Evolutionary conservation across 2,888 invertebrate species (phyloP).

Genomic region (Drosophila aldrichi): DNA sequence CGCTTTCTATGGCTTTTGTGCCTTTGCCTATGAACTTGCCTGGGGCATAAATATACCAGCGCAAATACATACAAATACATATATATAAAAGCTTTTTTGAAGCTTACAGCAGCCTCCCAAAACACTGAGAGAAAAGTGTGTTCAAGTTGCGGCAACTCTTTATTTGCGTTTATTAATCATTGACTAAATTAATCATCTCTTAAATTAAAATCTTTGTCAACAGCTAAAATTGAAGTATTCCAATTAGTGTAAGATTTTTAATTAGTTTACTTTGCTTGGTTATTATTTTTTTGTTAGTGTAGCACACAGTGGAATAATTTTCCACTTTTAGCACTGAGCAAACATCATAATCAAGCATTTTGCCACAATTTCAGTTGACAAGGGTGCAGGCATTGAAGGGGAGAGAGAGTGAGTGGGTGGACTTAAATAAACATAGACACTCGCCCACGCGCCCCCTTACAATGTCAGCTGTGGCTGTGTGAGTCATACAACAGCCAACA

Average conservation of each 20-base stretch:
- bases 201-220: neutral
- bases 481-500: constrained; percentile 48
- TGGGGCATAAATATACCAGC: constrained; percentile 15
- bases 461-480: constrained; percentile 40
- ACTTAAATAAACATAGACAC: constrained; percentile 34
- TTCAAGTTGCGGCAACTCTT: neutral
- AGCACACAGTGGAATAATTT: constrained; percentile 44
- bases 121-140: constrained; percentile 30
- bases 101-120: constrained; percentile 40
- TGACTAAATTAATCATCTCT: neutral
- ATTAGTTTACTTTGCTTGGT: constrained; percentile 10
- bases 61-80: neutral
- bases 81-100: constrained; percentile 40
- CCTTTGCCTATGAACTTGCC: constrained; percentile 66
- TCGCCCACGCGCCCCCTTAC: constrained; percentile 47
- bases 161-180: neutral
- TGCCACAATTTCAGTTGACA: constrained; percentile 53
- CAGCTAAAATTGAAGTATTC: neutral
- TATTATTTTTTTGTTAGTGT: constrained; percentile 36
- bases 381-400: constrained; percentile 16
- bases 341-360: constrained; percentile 74
- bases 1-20: constrained; percentile 9
- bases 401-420: constrained; percentile 9
- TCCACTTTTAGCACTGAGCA: constrained; percentile 58
- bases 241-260: neutral